These are phyloP conservation scores for Acanthis flammea DNA, from an alignment of 2,797 vertebrate species.

Conservation along the genomic window DNA sequence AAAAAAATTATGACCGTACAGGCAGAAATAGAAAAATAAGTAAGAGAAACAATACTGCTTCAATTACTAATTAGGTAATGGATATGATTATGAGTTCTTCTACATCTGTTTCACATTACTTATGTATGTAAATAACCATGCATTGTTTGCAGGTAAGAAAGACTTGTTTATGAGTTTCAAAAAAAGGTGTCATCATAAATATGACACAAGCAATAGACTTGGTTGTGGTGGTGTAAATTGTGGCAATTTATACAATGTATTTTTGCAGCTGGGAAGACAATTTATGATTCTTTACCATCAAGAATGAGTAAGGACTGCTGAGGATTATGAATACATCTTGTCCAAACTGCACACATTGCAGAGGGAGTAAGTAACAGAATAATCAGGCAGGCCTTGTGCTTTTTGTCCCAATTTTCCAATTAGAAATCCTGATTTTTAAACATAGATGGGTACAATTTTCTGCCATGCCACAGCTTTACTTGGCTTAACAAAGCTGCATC, in stretches of 20 bases:
- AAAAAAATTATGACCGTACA: background rate
- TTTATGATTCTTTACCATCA: background rate
- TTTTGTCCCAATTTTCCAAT: background rate
- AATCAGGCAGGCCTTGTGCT: accelerated
- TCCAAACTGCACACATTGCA: background rate
- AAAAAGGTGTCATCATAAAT: background rate
- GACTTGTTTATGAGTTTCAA: background rate
- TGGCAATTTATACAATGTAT: background rate
- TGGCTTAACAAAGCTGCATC: background rate
- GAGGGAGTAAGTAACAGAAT: background rate
- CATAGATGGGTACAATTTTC: background rate
- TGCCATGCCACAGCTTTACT: background rate
- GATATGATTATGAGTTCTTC: background rate
- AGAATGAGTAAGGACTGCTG: background rate
- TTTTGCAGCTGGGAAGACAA: background rate
- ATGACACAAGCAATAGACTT: background rate
- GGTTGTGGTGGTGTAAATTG: background rate
- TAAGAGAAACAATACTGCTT: background rate
- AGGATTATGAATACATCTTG: background rate
- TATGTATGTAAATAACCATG: background rate
- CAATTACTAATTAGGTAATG: background rate
- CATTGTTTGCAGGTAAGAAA: background rate
- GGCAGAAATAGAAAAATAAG: background rate
- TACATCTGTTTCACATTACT: background rate
- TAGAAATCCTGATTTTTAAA: background rate